Evolutionary conservation across 2,113 vertebrate genomes (phyloP).

Genomic region (Chionomys nivalis): DNA sequence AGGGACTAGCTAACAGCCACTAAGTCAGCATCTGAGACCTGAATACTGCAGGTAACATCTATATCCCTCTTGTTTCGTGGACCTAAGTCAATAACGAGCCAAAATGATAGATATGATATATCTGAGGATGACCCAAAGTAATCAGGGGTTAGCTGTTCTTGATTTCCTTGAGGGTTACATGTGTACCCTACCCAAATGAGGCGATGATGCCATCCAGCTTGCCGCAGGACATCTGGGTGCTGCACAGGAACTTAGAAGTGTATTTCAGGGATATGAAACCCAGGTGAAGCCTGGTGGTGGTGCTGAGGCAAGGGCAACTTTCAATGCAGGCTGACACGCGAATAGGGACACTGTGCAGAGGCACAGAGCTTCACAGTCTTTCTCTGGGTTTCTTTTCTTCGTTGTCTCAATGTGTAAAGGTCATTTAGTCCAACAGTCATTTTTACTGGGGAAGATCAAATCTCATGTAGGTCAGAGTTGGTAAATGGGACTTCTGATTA

Average conservation of each 20-base stretch:
- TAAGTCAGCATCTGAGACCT: background rate
- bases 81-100: background rate
- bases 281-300: background rate
- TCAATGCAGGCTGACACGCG: background rate
- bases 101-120: background rate
- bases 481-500: conserved; percentile 22
- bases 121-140: background rate
- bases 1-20: background rate
- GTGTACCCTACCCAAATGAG: background rate
- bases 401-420: background rate
- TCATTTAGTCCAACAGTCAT: conserved; percentile 6
- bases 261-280: background rate
- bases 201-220: background rate
- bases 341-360: background rate
- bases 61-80: background rate
- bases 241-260: background rate
- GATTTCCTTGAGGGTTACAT: background rate
- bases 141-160: background rate
- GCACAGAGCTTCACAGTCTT: background rate
- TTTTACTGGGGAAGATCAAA: conserved; percentile 32
- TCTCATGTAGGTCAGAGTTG: conserved; percentile 36
- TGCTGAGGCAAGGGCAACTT: conserved; percentile 7
- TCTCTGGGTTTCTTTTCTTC: background rate
- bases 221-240: background rate
- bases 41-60: background rate